phyloP scores from a whole-genome alignment of 1,140 invertebrate species.

The Acromyrmex charruanus region DNA sequence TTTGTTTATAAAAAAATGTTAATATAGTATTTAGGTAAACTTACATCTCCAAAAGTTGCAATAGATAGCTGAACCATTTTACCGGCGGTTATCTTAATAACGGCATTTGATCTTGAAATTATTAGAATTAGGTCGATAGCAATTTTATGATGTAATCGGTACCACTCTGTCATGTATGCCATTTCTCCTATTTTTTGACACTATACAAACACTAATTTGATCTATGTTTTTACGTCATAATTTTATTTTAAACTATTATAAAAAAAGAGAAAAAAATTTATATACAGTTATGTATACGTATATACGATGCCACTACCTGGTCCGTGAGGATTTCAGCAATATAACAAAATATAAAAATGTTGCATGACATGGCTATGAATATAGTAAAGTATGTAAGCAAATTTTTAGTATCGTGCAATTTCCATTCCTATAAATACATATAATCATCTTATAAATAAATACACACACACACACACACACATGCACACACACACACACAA shows the following conservation, averaged over 20 bases:
- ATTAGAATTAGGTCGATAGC: slow-evolving; percentile 67
- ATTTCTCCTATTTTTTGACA: slow-evolving; percentile 69
- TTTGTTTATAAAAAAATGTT: slow-evolving; percentile 13
- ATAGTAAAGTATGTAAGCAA: slow-evolving; percentile 51
- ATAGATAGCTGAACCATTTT: slow-evolving; percentile 56
- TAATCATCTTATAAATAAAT: neutral
- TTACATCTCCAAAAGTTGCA: slow-evolving; percentile 53
- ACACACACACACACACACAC: no score
- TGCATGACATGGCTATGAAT: slow-evolving; percentile 65
- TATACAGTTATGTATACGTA: neutral
- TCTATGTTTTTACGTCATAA: slow-evolving; percentile 21
- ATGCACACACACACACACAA: neutral
- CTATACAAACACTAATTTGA: slow-evolving; percentile 54
- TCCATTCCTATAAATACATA: slow-evolving; percentile 70
- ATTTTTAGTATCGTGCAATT: slow-evolving; percentile 44
- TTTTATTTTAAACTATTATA: slow-evolving; percentile 28
- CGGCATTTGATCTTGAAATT: slow-evolving; percentile 57
- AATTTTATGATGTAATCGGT: slow-evolving; percentile 64
- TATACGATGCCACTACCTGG: slow-evolving; percentile 62
- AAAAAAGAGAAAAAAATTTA: neutral
- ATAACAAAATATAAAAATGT: slow-evolving; percentile 78
- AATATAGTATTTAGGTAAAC: neutral
- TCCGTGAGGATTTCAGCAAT: slow-evolving; percentile 72
- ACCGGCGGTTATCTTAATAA: slow-evolving; percentile 53
- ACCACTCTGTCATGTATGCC: slow-evolving; percentile 69